phyloP scores from a whole-genome alignment of 2,797 vertebrate genomes.

The Cynodonichthys magdalenae region DNA sequence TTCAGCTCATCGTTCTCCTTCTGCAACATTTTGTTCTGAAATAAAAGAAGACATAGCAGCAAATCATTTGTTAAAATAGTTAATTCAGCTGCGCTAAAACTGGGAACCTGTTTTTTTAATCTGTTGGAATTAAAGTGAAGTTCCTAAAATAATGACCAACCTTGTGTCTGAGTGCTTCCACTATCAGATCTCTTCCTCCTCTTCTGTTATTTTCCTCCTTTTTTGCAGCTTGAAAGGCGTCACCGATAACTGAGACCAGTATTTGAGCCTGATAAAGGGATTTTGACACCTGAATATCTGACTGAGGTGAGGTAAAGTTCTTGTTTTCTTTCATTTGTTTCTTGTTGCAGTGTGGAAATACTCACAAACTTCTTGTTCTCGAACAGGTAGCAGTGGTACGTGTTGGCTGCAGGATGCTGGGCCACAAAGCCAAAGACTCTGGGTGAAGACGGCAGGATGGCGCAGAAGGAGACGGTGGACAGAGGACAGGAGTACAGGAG shows the following conservation, averaged over 20 bases:
- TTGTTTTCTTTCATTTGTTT: background rate
- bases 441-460: slow-evolving; percentile 65
- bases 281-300: background rate
- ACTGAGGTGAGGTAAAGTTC: background rate
- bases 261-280: slow-evolving; percentile 68
- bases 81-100: background rate
- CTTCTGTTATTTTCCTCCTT: slow-evolving; percentile 38
- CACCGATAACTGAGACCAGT: slow-evolving; percentile 78
- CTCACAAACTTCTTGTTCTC: slow-evolving; percentile 80
- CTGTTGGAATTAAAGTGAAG: background rate
- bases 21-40: slow-evolving; percentile 80
- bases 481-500: slow-evolving; percentile 77
- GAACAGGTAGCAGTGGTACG: slow-evolving; percentile 80
- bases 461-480: slow-evolving; percentile 77
- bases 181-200: slow-evolving; percentile 74
- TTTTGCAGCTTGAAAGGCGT: slow-evolving; percentile 64
- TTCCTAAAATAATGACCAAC: slow-evolving; percentile 45
- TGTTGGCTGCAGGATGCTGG: slow-evolving; percentile 72
- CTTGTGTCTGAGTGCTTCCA: slow-evolving; percentile 83
- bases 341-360: slow-evolving; percentile 4
- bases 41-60: background rate
- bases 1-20: slow-evolving; percentile 76
- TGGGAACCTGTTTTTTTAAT: background rate
- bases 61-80: background rate
- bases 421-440: slow-evolving; percentile 81